Evolutionary conservation across 2,888 invertebrate species (phyloP), one percentile per base, ranked within the genome.

Genomic region (Taphrorychus bicolor): DNA sequence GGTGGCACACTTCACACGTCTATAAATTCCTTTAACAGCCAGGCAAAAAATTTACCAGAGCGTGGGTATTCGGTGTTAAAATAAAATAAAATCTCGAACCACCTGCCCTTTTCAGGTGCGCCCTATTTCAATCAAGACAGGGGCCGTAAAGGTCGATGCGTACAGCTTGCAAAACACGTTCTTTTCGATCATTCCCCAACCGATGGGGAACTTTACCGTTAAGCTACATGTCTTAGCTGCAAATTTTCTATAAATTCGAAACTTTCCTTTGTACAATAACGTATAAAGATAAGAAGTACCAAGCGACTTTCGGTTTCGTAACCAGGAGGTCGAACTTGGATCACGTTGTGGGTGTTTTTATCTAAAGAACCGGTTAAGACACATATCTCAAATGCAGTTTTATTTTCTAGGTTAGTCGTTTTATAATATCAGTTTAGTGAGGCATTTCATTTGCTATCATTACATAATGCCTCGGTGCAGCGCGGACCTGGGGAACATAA

Each of bases 291-390:
- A 11, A 32, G 32, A 32, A 32, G 7, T 32, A 32, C 9, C 11
- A 32, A 32, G 32, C 24, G 40, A 62, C 62, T 62, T 62, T 62
- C 62, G 48, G 54, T 62, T 62, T 62, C 62, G 56, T 56, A 62
- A 62, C 54, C 48, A n/a, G n/a, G n/a, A n/a, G n/a, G 62, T 62
- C 56, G 56, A 24, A 24, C 56, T 14, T 24, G 24, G 32, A 56
- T 62, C 56, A 56, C 62, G 56, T 62, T 62, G 62, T 62, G 56
- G 62, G 62, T 62, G 62, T 45, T 62, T 62, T 45, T 56, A 53
- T 45, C 62, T 48, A 45, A 21, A 17, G 23, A 62, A 62, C 62
- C 62, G 62, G 62, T 62, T 54, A 22, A 40, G 48, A 54, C 41
- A 53, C 17, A 45, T 17, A 32, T 54, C n/a, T n/a, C n/a, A n/a